phyloP scores from a whole-genome alignment of 2,888 invertebrate species.

The Drosophila borealis region DNA sequence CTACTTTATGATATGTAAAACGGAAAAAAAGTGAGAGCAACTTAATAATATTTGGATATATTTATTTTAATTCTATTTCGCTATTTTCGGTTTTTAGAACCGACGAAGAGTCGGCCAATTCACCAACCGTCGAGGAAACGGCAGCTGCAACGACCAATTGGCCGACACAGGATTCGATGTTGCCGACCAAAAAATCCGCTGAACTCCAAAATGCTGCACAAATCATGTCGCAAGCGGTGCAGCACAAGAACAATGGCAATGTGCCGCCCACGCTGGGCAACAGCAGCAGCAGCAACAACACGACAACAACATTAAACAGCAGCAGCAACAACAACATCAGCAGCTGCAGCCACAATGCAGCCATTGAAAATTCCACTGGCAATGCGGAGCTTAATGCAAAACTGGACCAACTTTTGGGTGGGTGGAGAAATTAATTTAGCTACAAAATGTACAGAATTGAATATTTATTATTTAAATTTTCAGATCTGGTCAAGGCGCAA shows the following conservation, averaged over 20 bases:
- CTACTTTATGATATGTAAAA: conserved; percentile 35
- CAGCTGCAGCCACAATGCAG: conserved; percentile 44
- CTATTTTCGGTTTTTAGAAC: conserved; percentile 17
- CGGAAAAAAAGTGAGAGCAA: conserved; percentile 38
- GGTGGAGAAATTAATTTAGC: neutral
- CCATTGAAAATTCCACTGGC: conserved; percentile 25
- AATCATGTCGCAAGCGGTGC: conserved; percentile 82
- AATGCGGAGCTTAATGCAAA: conserved; percentile 73
- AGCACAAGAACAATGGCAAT: conserved; percentile 71
- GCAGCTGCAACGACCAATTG: conserved; percentile 19
- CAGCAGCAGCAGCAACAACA: conserved; percentile 51
- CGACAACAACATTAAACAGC: conserved; percentile 49
- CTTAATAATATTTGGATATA: neutral
- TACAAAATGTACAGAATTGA: neutral
- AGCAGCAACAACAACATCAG: conserved; percentile 39
- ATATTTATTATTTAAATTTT: neutral
- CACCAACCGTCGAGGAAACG: conserved; percentile 50
- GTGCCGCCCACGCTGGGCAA: conserved; percentile 66
- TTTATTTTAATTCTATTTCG: neutral
- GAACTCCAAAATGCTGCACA: conserved; percentile 83
- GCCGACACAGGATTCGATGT: conserved; percentile 73
- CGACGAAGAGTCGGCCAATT: conserved; percentile 48
- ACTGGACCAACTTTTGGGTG: conserved; percentile 83
- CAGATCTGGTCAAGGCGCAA: conserved; percentile 86
- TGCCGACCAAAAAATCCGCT: conserved; percentile 79